Evolutionary conservation across 2,113 vertebrate genomes (phyloP).

Genomic region (Scolopax mira): DNA sequence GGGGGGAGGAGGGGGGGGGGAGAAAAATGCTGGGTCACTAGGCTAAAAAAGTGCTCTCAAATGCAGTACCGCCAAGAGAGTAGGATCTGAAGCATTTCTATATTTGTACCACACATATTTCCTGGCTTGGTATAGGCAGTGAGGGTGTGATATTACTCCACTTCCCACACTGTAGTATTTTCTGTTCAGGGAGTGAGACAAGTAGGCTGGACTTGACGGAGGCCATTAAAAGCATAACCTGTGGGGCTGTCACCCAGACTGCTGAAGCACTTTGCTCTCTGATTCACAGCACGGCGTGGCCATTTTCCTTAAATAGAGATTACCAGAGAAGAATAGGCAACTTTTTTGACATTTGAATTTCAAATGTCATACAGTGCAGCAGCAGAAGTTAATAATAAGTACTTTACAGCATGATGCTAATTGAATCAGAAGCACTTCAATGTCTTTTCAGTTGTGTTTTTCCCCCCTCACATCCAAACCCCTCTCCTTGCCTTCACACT

Average conservation of each 20-base stretch:
- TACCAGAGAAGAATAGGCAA: background rate
- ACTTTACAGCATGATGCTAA: background rate
- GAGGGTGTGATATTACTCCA: background rate
- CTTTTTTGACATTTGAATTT: background rate
- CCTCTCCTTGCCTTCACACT: background rate
- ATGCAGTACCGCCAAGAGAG: background rate
- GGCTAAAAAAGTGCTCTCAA: background rate
- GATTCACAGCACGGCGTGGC: background rate
- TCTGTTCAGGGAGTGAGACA: background rate
- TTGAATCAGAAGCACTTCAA: background rate
- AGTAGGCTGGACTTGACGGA: background rate
- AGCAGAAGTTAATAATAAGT: background rate
- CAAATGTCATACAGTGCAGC: background rate
- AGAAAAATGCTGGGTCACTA: background rate
- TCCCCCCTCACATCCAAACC: background rate
- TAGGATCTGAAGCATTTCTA: background rate
- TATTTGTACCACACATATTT: background rate
- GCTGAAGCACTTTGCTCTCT: accelerated
- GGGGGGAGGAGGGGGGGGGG: no score
- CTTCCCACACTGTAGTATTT: background rate
- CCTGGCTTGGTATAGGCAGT: background rate
- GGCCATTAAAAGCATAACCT: background rate
- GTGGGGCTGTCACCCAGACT: background rate
- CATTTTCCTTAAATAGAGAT: background rate
- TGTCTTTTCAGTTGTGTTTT: background rate